These are phyloP conservation scores for Ennomos quercinarius DNA, from an alignment of 2,888 invertebrate species.

Conservation along the genomic window DNA sequence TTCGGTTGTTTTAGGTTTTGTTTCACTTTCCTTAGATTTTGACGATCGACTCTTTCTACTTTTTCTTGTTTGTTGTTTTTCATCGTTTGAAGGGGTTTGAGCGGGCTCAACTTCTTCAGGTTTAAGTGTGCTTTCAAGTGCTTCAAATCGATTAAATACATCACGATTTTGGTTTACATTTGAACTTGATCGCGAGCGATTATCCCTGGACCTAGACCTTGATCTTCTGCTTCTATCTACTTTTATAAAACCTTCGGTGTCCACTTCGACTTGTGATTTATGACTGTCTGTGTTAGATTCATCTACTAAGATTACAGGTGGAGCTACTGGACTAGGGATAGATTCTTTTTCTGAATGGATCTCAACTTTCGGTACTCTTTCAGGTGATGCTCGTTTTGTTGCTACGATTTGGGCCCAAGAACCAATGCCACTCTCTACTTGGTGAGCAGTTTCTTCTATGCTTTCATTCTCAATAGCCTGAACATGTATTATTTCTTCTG, in stretches of 20 bases:
- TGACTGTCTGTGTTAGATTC: constrained; percentile 57
- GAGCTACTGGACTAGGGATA: constrained; percentile 31
- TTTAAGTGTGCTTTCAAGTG: constrained; percentile 59
- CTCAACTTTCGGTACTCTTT: constrained; percentile 56
- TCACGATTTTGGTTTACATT: constrained; percentile 49
- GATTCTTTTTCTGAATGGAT: constrained; percentile 32
- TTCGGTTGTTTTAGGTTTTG: constrained; percentile 51
- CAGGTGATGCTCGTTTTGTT: constrained; percentile 64
- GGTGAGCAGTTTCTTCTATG: constrained; percentile 31
- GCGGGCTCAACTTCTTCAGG: constrained; percentile 51
- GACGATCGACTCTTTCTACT: constrained; percentile 64
- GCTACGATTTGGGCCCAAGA: constrained; percentile 80
- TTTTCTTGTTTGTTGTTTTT: constrained; percentile 52
- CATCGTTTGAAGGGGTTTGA: constrained; percentile 50
- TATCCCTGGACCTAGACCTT: constrained; percentile 83
- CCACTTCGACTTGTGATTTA: constrained; percentile 59
- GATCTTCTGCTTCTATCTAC: constrained; percentile 79
- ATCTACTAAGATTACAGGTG: constrained; percentile 67
- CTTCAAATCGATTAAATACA: constrained; percentile 68
- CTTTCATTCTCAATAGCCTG: constrained; percentile 33
- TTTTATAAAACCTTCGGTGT: constrained; percentile 79
- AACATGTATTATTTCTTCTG: background rate
- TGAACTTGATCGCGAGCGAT: constrained; percentile 61
- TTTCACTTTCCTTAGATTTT: constrained; percentile 74
- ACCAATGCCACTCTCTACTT: constrained; percentile 46